phyloP scores from a whole-genome alignment of 2,113 vertebrate genomes.

The Haemorhous mexicanus region DNA sequence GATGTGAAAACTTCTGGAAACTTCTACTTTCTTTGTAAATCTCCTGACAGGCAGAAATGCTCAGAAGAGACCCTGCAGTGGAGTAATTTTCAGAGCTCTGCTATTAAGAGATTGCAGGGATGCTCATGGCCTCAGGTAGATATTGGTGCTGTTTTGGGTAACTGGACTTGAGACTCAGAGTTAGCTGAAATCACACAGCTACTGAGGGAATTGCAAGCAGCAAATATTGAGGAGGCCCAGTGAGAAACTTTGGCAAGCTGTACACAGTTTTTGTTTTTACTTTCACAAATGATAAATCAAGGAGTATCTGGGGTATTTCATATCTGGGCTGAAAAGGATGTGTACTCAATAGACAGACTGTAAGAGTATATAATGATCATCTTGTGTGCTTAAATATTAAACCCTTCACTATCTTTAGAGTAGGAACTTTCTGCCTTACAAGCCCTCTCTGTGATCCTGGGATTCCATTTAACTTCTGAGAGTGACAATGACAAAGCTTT shows the following conservation, averaged over 20 bases:
- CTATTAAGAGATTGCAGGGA: background rate
- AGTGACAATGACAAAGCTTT: background rate
- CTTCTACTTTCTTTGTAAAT: background rate
- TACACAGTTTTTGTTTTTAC: background rate
- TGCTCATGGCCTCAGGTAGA: background rate
- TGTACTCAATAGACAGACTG: background rate
- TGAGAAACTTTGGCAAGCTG: background rate
- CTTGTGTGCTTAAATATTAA: constrained; percentile 27
- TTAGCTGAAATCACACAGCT: background rate
- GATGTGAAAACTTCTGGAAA: background rate
- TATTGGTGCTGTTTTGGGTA: background rate
- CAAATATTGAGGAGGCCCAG: background rate
- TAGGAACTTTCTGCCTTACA: background rate
- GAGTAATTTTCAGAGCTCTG: background rate
- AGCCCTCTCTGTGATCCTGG: background rate
- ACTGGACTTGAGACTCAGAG: background rate
- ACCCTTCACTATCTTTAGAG: background rate
- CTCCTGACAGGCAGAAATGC: background rate
- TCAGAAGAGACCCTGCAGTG: background rate
- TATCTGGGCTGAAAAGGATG: background rate
- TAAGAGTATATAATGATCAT: background rate
- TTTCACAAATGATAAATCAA: background rate
- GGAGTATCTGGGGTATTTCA: background rate
- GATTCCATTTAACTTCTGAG: background rate
- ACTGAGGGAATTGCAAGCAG: background rate